These are phyloP conservation scores for Cantharis rufa DNA, from an alignment of 2,888 invertebrate genomes.

Conservation along the genomic window DNA sequence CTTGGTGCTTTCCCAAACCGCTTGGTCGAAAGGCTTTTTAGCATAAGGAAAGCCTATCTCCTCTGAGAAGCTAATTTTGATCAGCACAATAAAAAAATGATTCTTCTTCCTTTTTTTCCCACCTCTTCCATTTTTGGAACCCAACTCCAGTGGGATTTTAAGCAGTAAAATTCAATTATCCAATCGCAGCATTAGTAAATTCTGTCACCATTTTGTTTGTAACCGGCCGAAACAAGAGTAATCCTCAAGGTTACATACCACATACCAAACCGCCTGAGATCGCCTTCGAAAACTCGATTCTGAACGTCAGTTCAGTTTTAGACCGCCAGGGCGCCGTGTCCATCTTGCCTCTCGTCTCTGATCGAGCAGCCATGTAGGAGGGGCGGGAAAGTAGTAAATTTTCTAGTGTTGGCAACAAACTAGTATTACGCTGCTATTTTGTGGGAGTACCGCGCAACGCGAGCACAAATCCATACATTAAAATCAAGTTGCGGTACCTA, in stretches of 20 bases:
- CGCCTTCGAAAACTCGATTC: not conserved
- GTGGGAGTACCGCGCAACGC: not conserved
- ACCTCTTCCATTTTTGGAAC: too few relatives aligned
- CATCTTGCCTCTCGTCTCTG: not conserved
- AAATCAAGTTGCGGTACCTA: not conserved
- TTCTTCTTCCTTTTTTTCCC: too few relatives aligned
- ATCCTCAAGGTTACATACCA: not conserved
- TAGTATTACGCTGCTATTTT: not conserved
- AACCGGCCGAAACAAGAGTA: not conserved
- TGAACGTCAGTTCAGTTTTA: not conserved
- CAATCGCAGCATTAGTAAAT: too few relatives aligned
- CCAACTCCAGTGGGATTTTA: too few relatives aligned
- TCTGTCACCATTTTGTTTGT: too few relatives aligned
- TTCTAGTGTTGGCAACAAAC: not conserved
- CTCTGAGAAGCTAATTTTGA: too few relatives aligned
- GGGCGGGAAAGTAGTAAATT: not conserved
- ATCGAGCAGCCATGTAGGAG: not conserved
- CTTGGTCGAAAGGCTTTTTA: too few relatives aligned
- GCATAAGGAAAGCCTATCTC: too few relatives aligned
- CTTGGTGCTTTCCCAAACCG: too few relatives aligned
- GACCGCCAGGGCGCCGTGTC: not conserved
- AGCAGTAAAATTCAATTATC: too few relatives aligned
- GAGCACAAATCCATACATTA: not conserved
- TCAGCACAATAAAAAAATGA: too few relatives aligned
- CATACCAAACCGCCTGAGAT: not conserved